These are phyloP conservation scores for Tethea ocularis DNA, from an alignment of 2,888 invertebrate genomes.

Conservation along the genomic window DNA sequence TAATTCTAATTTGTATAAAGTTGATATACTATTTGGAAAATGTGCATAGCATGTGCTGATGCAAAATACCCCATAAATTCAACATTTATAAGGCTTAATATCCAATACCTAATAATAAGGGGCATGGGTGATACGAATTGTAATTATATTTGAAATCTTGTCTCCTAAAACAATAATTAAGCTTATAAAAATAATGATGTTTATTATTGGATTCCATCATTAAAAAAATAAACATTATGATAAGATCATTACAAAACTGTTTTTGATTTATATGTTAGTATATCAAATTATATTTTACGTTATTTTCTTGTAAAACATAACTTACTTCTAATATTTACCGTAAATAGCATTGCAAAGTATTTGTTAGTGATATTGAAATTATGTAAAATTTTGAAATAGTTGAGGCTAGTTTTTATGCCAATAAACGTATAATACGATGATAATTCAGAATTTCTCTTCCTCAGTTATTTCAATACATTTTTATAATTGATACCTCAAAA, in stretches of 20 bases:
- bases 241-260: background rate
- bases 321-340: slow-evolving; percentile 13
- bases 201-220: slow-evolving; percentile 12
- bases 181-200: slow-evolving; percentile 1
- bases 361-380: background rate
- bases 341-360: background rate
- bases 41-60: background rate
- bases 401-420: background rate
- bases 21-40: background rate
- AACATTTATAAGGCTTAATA: background rate
- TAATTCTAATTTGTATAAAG: background rate
- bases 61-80: background rate
- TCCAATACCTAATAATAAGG: background rate
- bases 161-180: slow-evolving; percentile 7
- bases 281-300: background rate
- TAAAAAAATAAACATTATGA: background rate
- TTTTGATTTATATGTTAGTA: background rate
- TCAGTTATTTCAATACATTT: too few species aligned
- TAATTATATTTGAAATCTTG: slow-evolving; percentile 5
- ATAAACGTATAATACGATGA: too few species aligned
- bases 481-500: too few species aligned
- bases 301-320: background rate
- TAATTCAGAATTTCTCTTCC: too few species aligned
- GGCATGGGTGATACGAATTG: slow-evolving; percentile 10
- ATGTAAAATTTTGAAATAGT: background rate